Base-by-base conservation (phyloP, 2,797 vertebrate genomes). In the Gephyroberyx darwinii region DNA sequence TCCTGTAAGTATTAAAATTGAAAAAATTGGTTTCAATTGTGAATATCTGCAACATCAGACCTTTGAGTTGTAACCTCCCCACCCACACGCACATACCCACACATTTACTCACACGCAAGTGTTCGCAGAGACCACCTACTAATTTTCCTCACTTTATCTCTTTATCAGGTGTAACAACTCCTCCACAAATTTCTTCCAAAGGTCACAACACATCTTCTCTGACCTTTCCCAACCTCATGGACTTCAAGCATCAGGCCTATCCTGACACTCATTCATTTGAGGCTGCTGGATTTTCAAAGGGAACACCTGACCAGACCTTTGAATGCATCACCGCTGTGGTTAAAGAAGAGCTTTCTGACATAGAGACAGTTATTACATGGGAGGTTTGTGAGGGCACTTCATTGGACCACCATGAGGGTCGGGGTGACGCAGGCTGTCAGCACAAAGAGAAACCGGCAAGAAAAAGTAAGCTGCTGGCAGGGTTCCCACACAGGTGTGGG, bases 201-300 rank as follows among this genome's bases (percentile, higher is more conserved):
- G 56, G 57, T 54, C 47, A 55, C 16, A 14, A 0, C 1, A 5
- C 19, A 52, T 41, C 39, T 4, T 41, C 39, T 12, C 10, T 13
- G 67, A 57, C 77, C 19, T 84, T 78, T 37, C 74, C 78, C 74
- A 75, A n/a, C 61, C 26, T 26, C 26, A 26, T 26, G 26, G 26
- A 26, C 26, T 26, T 3, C 26, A 26, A 26, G 26, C 80, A 77
- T 54, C 80, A 52, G 33, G 30, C 41, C 48, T 43, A 26, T 1
- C n/a, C 6, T 0, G 54, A 52, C 8, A 50, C 13, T 4, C 30
- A 17, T 10, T 14, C 13, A 45, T 16, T 19, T 31, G 43, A 51
- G 7, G 20, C 5, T 1, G 37, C 3, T 5, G 31, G 16, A 9
- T 41, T 12, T 41, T 13, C 41, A 5, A 33, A n/a, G 5, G 65